A percentile compares a stretch with the other conserved stretches of the same genome.
Evolutionary conservation across 53 echinoderm and acorn worm species (phyloP).

Genomic region (Stichopus horrens): DNA sequence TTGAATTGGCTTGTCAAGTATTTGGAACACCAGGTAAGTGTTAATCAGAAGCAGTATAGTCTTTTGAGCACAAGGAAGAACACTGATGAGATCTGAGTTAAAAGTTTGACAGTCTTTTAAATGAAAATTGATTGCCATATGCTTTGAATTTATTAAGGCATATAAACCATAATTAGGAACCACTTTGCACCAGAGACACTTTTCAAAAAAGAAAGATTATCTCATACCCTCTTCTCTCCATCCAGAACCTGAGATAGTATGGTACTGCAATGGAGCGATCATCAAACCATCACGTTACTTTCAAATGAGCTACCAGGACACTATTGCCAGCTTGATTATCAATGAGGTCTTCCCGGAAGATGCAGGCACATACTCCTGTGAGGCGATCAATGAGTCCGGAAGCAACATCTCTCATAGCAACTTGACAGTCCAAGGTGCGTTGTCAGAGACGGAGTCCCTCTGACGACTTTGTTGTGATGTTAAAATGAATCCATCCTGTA

Average conservation of each 20-base stretch:
- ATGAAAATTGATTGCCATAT: too few relatives aligned
- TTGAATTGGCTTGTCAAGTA: slow-evolving; percentile 90
- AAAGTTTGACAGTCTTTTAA: too few relatives aligned
- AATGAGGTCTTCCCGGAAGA: slow-evolving; percentile 97
- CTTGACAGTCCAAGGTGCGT: slow-evolving; percentile 91
- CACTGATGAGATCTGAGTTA: too few relatives aligned
- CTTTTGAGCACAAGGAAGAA: too few relatives aligned
- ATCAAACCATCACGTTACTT: slow-evolving; percentile 99
- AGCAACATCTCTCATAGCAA: slow-evolving; percentile 63
- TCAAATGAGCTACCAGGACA: slow-evolving; percentile 87
- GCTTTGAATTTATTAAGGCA: too few relatives aligned
- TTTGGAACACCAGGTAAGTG: slow-evolving; percentile 72
- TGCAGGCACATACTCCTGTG: slow-evolving; percentile 81
- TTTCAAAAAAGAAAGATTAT: slow-evolving; percentile 65
- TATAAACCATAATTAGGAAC: neutral
- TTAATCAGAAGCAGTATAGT: neutral
- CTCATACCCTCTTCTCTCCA: slow-evolving; percentile 78
- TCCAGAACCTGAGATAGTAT: slow-evolving; percentile 83
- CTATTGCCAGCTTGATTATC: slow-evolving; percentile 82
- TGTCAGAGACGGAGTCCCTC: slow-evolving; percentile 55
- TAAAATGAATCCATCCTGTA: too few relatives aligned
- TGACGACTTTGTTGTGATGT: slow-evolving; percentile 29
- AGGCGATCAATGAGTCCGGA: slow-evolving; percentile 71
- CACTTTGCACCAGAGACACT: neutral
- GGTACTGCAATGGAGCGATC: slow-evolving; percentile 87